Evolutionary conservation across 1,140 invertebrate species (phyloP), one percentile per base, ranked within the genome.

Genomic region (Argopecten irradians): DNA sequence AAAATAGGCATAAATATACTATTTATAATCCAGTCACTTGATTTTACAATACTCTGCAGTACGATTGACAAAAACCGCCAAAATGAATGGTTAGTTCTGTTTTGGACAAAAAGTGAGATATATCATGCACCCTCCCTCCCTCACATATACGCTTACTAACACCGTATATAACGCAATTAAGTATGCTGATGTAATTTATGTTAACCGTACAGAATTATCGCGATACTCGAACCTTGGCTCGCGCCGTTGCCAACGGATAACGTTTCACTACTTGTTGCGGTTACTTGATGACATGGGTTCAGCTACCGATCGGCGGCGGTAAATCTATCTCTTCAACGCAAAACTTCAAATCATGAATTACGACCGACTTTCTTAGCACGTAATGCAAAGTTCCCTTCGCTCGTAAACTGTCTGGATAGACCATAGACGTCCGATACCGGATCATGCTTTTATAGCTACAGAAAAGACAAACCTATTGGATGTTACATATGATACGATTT

Each of bases 241-340:
- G 22, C n/a, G n/a, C 22, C n/a, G 55, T n/a, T 28, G n/a, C 11
- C 55, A 71, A 28, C 28, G 28, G 22, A 71, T 71, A 28, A 28
- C n/a, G 14, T 71, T 16, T 7, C 22, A n/a, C 55, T 3, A 71
- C 22, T 22, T 71, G n/a, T 28, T 28, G 55, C n/a, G 0, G 2
- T 5, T 71, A 28, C 28, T 7, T 2, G 1, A 28, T 71, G 55
- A 28, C 55, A 71, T 28, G 22, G 55, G 7, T 71, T 71, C 55
- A 71, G 55, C 55, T 71, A n/a, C 55, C 28, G 55, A 8, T 3
- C n/a, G 11, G 22, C n/a, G 55, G 55, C 22, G 55, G 55, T 71
- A 71, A 71, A 71, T 71, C 55, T 71, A 71, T 28, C 55, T n/a
- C 55, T n/a, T 71, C 43, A 71, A 71, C 55, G n/a, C 55, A 22